phyloP scores from a whole-genome alignment of 2,113 vertebrate species.

The Apeltes quadracus region DNA sequence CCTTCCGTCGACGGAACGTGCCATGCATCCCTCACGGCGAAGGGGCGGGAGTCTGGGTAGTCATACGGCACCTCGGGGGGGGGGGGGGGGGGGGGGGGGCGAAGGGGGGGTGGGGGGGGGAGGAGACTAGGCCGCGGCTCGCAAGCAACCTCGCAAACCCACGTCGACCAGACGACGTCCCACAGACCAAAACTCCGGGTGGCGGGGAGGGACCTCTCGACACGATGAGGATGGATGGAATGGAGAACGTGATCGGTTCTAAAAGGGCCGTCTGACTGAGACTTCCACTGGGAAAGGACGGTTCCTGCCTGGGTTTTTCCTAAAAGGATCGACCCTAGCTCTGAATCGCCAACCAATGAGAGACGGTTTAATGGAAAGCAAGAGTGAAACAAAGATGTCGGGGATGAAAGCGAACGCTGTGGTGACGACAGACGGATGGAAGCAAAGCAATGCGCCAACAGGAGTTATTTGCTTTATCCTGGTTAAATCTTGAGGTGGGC shows the following conservation, averaged over 20 bases:
- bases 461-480: constrained; percentile 2
- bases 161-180: background rate
- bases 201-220: constrained; percentile 10
- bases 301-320: too few species aligned
- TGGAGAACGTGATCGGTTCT: constrained; percentile 14
- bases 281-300: too few species aligned
- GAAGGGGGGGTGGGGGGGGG: too few species aligned
- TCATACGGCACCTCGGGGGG: constrained; percentile 47
- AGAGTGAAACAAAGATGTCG: constrained; percentile 31
- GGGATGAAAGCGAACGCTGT: constrained; percentile 24
- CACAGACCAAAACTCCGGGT: too few species aligned
- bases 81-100: too few species aligned
- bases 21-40: constrained; percentile 36
- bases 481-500: constrained; percentile 24
- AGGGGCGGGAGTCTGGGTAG: constrained; percentile 75
- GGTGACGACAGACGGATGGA: constrained; percentile 19
- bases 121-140: too few species aligned
- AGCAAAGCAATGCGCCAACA: constrained; percentile 19
- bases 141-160: constrained; percentile 4
- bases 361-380: constrained; percentile 27
- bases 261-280: too few species aligned
- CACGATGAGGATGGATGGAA: constrained; percentile 37
- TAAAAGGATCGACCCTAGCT: background rate
- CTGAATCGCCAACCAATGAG: constrained; percentile 21
- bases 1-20: background rate